Conservation (phyloP, 2,888 invertebrate species). For the Bombylius discolor region DNA sequence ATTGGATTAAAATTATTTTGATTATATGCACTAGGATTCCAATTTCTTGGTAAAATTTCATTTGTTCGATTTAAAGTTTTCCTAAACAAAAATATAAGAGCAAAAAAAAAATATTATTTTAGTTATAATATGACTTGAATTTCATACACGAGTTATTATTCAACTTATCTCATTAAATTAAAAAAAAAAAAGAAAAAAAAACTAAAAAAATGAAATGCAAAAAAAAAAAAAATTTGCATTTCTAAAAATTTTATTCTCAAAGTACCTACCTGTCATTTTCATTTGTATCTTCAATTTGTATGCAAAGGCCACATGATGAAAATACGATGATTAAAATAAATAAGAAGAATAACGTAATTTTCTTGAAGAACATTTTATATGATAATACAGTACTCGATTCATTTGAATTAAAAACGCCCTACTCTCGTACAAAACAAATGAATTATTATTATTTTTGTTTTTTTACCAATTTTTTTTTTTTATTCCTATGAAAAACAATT, state of each 20-base stretch:
- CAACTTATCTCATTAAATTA: no score
- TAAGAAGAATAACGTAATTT: slow-evolving; percentile 29
- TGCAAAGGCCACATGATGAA: slow-evolving; percentile 29
- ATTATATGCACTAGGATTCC: no score
- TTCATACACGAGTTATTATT: no score
- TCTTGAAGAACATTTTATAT: slow-evolving; percentile 13
- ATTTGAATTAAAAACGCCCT: background rate
- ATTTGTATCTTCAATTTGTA: slow-evolving; percentile 25
- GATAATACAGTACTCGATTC: slow-evolving; percentile 1
- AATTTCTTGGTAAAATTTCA: no score
- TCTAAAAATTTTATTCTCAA: no score
- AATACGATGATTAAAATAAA: slow-evolving; percentile 35
- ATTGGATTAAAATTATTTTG: no score
- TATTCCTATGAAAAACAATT: background rate
- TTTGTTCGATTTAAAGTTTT: no score
- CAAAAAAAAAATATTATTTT: background rate
- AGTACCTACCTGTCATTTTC: background rate
- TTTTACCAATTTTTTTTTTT: no score
- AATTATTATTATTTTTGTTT: background rate
- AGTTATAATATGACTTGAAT: background rate
- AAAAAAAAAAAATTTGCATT: no score
- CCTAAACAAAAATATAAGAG: no score
- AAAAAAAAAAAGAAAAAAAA: no score
- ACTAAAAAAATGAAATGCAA: no score
- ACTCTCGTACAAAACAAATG: background rate